phyloP scores from a whole-genome alignment of 2,797 vertebrate genomes.

The Brotula barbata region DNA sequence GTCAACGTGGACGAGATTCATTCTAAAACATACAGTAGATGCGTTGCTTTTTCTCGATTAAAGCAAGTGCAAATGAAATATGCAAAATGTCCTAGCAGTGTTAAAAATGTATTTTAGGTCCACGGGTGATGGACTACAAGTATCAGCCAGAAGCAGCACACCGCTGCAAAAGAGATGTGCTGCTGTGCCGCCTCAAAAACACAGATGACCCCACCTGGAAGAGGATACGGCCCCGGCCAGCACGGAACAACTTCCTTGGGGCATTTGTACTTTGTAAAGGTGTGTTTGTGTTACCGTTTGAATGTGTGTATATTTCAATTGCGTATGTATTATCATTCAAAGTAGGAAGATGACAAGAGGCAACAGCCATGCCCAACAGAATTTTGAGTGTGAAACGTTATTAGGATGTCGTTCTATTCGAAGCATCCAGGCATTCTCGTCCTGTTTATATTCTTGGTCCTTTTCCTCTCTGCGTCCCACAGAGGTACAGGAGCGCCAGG shows the following conservation, averaged over 20 bases:
- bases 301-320: too few species aligned
- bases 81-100: too few species aligned
- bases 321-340: too few species aligned
- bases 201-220: slow-evolving; percentile 92
- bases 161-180: slow-evolving; percentile 92
- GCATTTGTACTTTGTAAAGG: slow-evolving; percentile 99
- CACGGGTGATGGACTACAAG: slow-evolving; percentile 92
- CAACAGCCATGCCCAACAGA: too few species aligned
- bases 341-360: too few species aligned
- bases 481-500: slow-evolving; percentile 98
- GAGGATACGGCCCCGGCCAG: slow-evolving; percentile 92
- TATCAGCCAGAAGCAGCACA: slow-evolving; percentile 95
- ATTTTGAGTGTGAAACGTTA: too few species aligned
- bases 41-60: neutral
- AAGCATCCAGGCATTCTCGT: too few species aligned
- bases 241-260: slow-evolving; percentile 94
- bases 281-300: slow-evolving; percentile 43
- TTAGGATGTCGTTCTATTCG: too few species aligned
- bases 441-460: neutral
- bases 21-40: neutral
- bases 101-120: too few species aligned
- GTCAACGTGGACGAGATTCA: neutral
- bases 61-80: neutral
- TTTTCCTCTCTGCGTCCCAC: slow-evolving; percentile 49
- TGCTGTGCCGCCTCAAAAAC: slow-evolving; percentile 90